These are phyloP conservation scores for Euphydryas editha DNA, from an alignment of 2,888 invertebrate genomes.

Conservation along the genomic window DNA sequence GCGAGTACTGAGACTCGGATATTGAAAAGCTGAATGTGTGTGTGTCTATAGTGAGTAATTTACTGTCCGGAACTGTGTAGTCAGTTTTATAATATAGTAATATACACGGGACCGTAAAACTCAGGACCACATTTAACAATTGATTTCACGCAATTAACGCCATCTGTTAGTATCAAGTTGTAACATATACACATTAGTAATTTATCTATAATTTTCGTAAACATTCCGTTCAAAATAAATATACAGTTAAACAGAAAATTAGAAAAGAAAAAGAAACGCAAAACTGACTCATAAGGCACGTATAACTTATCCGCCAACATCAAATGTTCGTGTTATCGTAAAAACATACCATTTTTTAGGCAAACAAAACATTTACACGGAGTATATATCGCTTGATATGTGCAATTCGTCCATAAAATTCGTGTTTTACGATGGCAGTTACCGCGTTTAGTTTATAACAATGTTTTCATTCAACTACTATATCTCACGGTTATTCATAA, in stretches of 20 bases:
- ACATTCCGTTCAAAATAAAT: constrained; percentile 4
- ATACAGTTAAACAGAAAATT: constrained; percentile 24
- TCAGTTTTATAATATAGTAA: too few species aligned
- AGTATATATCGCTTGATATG: constrained; percentile 45
- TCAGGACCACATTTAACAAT: not conserved
- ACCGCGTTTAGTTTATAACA: constrained; percentile 57
- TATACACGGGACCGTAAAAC: not conserved
- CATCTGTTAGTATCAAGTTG: constrained; percentile 9
- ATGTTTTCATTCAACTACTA: constrained; percentile 71
- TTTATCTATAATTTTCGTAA: not conserved
- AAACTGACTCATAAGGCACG: constrained; percentile 23
- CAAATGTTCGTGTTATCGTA: constrained; percentile 43
- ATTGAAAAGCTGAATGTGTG: too few species aligned
- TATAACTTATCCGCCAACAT: constrained; percentile 36
- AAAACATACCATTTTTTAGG: constrained; percentile 47
- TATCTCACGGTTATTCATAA: constrained; percentile 66
- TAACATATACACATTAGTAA: not conserved
- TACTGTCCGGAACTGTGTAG: too few species aligned
- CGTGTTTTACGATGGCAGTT: constrained; percentile 49
- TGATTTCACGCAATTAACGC: not conserved
- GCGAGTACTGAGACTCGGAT: too few species aligned
- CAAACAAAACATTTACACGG: constrained; percentile 52
- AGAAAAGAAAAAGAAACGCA: constrained; percentile 19
- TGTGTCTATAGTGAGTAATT: too few species aligned
- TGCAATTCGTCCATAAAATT: constrained; percentile 53